These are phyloP conservation scores for Pongo abelii DNA, from an alignment of 2,113 vertebrate genomes.

Conservation along the genomic window DNA sequence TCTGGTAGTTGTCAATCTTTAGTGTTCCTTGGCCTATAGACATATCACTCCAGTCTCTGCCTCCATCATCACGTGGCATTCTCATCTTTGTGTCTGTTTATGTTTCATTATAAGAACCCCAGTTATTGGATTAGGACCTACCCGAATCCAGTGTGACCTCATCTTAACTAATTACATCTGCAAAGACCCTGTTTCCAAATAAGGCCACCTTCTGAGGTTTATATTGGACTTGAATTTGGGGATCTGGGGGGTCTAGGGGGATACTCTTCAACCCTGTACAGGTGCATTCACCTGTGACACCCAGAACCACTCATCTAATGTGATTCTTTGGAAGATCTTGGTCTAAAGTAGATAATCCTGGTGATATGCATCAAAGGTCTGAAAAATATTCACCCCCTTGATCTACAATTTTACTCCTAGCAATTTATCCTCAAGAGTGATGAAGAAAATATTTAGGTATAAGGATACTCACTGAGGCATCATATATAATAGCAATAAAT, in stretches of 20 bases:
- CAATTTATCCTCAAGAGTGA: neutral
- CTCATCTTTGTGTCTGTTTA: neutral
- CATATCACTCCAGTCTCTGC: accelerated
- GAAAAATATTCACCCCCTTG: neutral
- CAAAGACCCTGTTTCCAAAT: neutral
- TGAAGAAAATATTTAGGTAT: neutral
- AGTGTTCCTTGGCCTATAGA: neutral
- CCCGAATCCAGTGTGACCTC: neutral
- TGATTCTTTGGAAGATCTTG: neutral
- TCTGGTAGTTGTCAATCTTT: neutral
- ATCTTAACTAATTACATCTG: neutral
- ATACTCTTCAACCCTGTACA: neutral
- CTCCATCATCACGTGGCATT: accelerated
- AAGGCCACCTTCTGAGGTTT: neutral
- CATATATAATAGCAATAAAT: neutral
- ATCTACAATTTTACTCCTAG: neutral
- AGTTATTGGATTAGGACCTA: neutral
- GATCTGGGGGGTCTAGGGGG: too few relatives aligned
- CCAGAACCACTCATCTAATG: neutral
- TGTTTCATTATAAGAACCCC: neutral
- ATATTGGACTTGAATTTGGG: neutral
- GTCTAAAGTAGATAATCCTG: neutral
- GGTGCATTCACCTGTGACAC: neutral
- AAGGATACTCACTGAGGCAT: neutral
- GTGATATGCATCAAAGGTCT: neutral